A percentile compares a stretch with the other conserved stretches of the same genome.
Conservation (phyloP, 2,888 invertebrate genomes). For the Nymphalis c-album region DNA sequence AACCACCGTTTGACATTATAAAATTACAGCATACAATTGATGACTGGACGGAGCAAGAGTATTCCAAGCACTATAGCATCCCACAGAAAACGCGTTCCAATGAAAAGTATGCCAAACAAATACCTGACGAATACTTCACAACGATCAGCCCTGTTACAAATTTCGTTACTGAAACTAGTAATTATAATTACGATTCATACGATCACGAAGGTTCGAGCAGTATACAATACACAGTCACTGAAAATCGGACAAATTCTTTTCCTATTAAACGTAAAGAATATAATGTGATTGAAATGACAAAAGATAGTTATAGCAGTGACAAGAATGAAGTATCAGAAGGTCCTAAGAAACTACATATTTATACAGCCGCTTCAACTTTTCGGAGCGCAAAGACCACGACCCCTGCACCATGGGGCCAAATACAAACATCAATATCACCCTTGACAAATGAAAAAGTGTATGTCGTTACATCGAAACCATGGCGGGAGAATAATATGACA, state of each 20-base stretch:
- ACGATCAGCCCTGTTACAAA: constrained; percentile 76
- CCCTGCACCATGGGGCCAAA: constrained; percentile 83
- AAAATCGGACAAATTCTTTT: constrained; percentile 53
- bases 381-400: constrained; percentile 64
- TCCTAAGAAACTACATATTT: constrained; percentile 64
- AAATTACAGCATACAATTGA: constrained; percentile 91
- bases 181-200: constrained; percentile 65
- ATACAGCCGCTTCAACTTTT: constrained; percentile 70
- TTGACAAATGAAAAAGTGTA: constrained; percentile 90
- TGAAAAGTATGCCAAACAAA: constrained; percentile 86
- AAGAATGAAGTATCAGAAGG: constrained; percentile 57
- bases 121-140: constrained; percentile 88
- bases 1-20: constrained; percentile 85
- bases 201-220: constrained; percentile 78
- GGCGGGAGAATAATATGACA: constrained; percentile 61
- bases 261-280: constrained; percentile 58
- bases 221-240: constrained; percentile 65
- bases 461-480: constrained; percentile 89
- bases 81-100: constrained; percentile 77
- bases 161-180: constrained; percentile 57
- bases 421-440: constrained; percentile 87
- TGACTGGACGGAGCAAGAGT: constrained; percentile 91
- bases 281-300: constrained; percentile 63
- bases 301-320: constrained; percentile 50
- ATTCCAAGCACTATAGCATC: constrained; percentile 76